phyloP scores from a whole-genome alignment of 2,797 vertebrate species.

The Pseudomugil tenellus region DNA sequence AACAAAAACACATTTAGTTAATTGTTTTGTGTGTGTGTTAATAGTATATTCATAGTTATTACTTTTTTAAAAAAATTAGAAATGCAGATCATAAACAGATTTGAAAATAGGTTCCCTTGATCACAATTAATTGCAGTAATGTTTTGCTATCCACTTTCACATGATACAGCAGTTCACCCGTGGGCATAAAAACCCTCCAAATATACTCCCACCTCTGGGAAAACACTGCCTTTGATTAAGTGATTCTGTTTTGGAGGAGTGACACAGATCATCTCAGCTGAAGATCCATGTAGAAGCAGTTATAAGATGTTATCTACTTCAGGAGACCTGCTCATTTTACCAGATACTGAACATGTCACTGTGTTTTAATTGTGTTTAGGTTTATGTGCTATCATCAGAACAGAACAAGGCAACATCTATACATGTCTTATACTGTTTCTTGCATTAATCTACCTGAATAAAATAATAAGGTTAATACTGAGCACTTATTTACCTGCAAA shows the following conservation, averaged over 20 bases:
- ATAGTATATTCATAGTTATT: neutral
- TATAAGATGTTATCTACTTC: neutral
- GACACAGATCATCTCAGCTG: neutral
- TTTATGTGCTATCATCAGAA: slow-evolving; percentile 2
- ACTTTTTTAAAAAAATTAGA: neutral
- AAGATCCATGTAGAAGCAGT: neutral
- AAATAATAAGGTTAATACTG: neutral
- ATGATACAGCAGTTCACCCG: neutral
- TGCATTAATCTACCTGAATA: too few relatives aligned
- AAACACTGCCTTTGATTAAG: neutral
- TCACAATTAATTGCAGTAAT: neutral
- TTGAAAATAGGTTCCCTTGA: neutral
- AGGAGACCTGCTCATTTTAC: neutral
- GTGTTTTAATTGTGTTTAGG: slow-evolving; percentile 28
- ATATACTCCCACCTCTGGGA: neutral
- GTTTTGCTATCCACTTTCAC: neutral
- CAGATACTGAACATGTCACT: slow-evolving; percentile 17
- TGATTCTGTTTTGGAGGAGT: neutral
- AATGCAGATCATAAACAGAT: neutral
- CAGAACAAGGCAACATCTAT: neutral
- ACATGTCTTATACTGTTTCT: neutral
- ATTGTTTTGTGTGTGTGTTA: neutral
- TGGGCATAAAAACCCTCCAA: neutral
- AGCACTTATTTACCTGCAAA: neutral
- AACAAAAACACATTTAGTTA: neutral